Base-by-base conservation (phyloP, 2,797 vertebrate species). In the Pitangus sulphuratus region DNA sequence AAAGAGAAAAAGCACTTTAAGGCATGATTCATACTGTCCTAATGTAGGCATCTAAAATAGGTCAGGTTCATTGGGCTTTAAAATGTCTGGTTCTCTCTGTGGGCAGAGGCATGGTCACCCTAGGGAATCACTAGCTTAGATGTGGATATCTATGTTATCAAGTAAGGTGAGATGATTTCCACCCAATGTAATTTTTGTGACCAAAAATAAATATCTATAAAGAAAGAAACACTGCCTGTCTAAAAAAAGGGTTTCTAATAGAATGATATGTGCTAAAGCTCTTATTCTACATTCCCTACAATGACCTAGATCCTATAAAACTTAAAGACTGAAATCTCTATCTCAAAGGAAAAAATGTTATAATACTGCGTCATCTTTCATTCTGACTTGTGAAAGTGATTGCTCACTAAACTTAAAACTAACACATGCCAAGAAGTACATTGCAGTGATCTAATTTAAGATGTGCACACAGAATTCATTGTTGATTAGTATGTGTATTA, bases 11-110 rank as follows among this genome's bases (percentile, higher is more conserved):
- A 79, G n/a, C 48, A 77, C 26, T 92, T 48, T 54, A 75, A 91
- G 65, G 61, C 50, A 76, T 86, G 80, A 91, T 93, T 95, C 90
- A 94, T 65, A 56, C 30, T 8, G 86, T 78, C 37, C 54, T 86
- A 65, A 88, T 54, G 74, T 40, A 86, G 74, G 18, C 57, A 84
- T 90, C 83, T 75, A 87, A 96, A 96, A 62, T 90, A 95, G 94
- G 90, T 93, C 85, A 93, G 58, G 57, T 79, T 58, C 83, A 66
- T 25, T 69, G 85, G 84, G 83, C 39, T 79, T 80, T 84, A 26
- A 88, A 95, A 90, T 64, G 37, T 51, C 86, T 79, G 15, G 2
- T 92, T 84, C 84, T 31, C 80, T 68, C 44, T 62, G 17, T 13
- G 77, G 89, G 47, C 39, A 76, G 80, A 69, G 44, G 50, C 47